Evolutionary conservation across 2,113 vertebrate species (phyloP).

Genomic region (human): GRCh38 chr6:32837501-32838000

Average conservation of each 20-base stretch:
- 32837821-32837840: slow-evolving; percentile 21
- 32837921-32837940: slow-evolving; percentile 69
- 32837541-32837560: slow-evolving; percentile 67
- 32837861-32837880: background rate
- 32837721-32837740: slow-evolving; percentile 10
- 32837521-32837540: slow-evolving; percentile 45
- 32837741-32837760: background rate
- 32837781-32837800: slow-evolving; percentile 68
- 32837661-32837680: accelerated
- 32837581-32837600: slow-evolving; percentile 61
- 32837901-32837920: background rate
- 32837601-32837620: slow-evolving; percentile 71
- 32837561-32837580: slow-evolving; percentile 65
- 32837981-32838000: slow-evolving; percentile 14
- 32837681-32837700: accelerated
- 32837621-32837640: slow-evolving; percentile 69
- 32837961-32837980: background rate
- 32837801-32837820: slow-evolving; percentile 72
- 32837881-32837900: slow-evolving; percentile 42
- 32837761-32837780: slow-evolving; percentile 47
- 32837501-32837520: background rate
- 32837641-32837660: slow-evolving; percentile 58
- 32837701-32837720: background rate
- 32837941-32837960: slow-evolving; percentile 25
- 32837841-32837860: background rate